These are phyloP conservation scores for Saccostrea echinata DNA, from an alignment of 1,140 invertebrate genomes.

Conservation along the genomic window DNA sequence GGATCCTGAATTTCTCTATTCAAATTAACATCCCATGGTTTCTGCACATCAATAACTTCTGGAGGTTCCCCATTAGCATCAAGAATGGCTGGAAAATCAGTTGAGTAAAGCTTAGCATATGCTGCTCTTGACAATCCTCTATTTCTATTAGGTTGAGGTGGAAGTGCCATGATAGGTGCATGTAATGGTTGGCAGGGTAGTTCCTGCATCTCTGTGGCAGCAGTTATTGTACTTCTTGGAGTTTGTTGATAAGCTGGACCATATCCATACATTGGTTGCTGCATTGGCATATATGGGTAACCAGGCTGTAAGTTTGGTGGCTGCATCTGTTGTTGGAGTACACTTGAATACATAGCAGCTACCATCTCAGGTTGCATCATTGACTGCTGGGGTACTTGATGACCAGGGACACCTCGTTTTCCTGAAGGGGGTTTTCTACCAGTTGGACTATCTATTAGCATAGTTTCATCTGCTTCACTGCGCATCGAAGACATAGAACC, in stretches of 20 bases:
- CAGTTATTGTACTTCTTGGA: slow-evolving; percentile 2
- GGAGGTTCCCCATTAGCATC: slow-evolving; percentile 77
- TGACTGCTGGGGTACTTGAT: slow-evolving; percentile 20
- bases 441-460: slow-evolving; percentile 41
- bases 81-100: slow-evolving; percentile 76
- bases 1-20: slow-evolving; percentile 74
- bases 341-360: not conserved
- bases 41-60: slow-evolving; percentile 77
- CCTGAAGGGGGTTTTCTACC: slow-evolving; percentile 52
- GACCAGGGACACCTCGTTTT: slow-evolving; percentile 30
- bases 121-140: slow-evolving; percentile 76
- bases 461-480: slow-evolving; percentile 43
- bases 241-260: slow-evolving; percentile 4
- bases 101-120: slow-evolving; percentile 77
- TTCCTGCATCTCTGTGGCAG: slow-evolving; percentile 71
- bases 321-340: not conserved
- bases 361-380: slow-evolving; percentile 27
- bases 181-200: slow-evolving; percentile 74
- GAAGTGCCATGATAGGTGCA: slow-evolving; percentile 69
- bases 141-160: slow-evolving; percentile 67
- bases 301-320: not conserved
- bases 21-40: slow-evolving; percentile 62
- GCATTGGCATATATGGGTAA: slow-evolving; percentile 16
- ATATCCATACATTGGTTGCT: slow-evolving; percentile 25
- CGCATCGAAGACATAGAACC: slow-evolving; percentile 51